A percentile compares a stretch with the other conserved stretches of the same genome.
phyloP scores from a whole-genome alignment of 2,797 vertebrate genomes.

The Botia kubotai region DNA sequence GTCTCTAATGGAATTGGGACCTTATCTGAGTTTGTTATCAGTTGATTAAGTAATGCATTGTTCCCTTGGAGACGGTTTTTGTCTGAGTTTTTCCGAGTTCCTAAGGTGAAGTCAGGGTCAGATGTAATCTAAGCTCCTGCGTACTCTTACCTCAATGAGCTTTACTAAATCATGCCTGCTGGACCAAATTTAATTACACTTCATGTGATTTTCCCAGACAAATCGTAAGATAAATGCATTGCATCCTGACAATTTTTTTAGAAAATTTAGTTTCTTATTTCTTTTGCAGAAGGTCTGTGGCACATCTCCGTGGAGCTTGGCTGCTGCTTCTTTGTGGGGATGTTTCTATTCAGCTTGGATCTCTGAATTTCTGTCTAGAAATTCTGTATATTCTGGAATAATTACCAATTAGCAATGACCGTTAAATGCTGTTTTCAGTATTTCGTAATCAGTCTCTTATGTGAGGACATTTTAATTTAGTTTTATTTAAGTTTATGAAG shows the following conservation, averaged over 20 bases:
- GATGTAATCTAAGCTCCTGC: constrained; percentile 74
- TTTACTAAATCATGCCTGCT: constrained; percentile 37
- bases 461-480: neutral
- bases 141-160: constrained; percentile 58
- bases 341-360: neutral
- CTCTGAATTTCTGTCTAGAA: too few relatives aligned
- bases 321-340: neutral
- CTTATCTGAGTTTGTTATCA: constrained; percentile 79
- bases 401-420: neutral
- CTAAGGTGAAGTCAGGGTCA: constrained; percentile 79
- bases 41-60: constrained; percentile 78
- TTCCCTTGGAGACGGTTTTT: constrained; percentile 66
- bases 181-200: constrained; percentile 73
- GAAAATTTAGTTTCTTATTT: neutral
- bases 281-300: neutral
- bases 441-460: neutral
- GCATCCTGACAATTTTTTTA: constrained; percentile 6
- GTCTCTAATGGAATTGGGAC: constrained; percentile 75
- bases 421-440: neutral
- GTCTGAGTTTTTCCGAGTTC: constrained; percentile 64
- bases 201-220: constrained; percentile 59
- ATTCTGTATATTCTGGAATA: neutral
- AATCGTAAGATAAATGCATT: constrained; percentile 34
- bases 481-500: too few relatives aligned
- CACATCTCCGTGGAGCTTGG: neutral